Evolutionary conservation across 2,113 vertebrate genomes (phyloP), one percentile per base, ranked within the genome.

Genomic region (Penelope pileata): DNA sequence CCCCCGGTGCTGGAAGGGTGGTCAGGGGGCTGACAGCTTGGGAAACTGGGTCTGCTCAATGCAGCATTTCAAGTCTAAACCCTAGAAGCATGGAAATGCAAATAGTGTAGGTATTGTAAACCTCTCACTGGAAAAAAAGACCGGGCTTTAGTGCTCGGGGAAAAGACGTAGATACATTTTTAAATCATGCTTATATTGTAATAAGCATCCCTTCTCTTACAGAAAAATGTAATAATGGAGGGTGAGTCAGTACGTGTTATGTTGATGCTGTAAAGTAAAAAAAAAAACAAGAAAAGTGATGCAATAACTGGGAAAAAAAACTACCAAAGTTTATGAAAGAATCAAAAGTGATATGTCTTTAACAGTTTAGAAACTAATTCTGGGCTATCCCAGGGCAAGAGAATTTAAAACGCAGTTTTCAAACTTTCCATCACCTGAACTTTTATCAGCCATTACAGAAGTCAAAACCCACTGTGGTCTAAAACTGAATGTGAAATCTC

Each of bases 1-100:
- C 62, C 17, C 38, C 75, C 2, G 0, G 0, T 1, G 1, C 2
- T 0, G 30, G 22, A 54, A 56, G 11, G 50, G 58, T 66, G 64
- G 36, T 6, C 42, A 70, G n/a, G 0, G 7, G 32, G 42, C 12
- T 24, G 59, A 15, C 17, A 32, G 47, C 60, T 63, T 1, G 60
- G 48, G 67, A 68, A 91, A 72, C 29, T 63, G 36, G 8, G 1
- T 1, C 29, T 10, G 8, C 45, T 81, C 43, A 72, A 7, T 78
- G 91, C 76, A 60, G 47, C 30, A 12, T 79, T 58, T 83, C 76
- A 88, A 90, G 83, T 54, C 15, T 51, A n/a, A n/a, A 29, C 24
- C 60, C 27, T 47, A 19, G 80, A 60, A 93, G 54, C 7, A 7
- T 10, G 22, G 56, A 68, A 10, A n/a, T 42, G 38, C 24, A 48